Evolutionary conservation across 64 coral and sea anemone species (phyloP).

Genomic region (Acropora yongei): DNA sequence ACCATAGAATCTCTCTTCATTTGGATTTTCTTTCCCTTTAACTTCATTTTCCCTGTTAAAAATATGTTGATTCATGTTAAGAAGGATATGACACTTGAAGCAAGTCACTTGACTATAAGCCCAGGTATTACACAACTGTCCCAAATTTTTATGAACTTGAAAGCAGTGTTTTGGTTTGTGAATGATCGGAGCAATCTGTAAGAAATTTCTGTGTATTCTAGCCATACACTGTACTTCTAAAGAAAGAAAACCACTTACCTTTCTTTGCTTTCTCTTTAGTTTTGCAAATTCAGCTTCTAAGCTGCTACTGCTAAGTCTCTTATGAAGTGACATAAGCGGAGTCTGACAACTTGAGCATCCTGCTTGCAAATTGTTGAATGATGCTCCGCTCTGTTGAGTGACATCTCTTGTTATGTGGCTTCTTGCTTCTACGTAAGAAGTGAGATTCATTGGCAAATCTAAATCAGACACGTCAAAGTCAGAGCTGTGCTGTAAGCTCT

Average conservation of each 20-base stretch:
- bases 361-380: not conserved
- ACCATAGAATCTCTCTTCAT: conserved; percentile 40
- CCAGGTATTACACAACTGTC: not conserved
- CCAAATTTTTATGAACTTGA: conserved; percentile 8
- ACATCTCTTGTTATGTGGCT: conserved; percentile 24
- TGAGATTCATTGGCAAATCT: conserved; percentile 11
- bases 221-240: conserved; percentile 1
- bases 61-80: not conserved
- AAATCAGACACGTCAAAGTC: conserved; percentile 35
- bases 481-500: conserved; percentile 14
- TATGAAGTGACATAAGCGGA: conserved; percentile 29
- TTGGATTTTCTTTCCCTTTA: conserved; percentile 31
- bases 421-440: not conserved
- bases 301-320: conserved; percentile 11
- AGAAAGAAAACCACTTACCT: conserved; percentile 15
- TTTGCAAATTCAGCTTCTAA: conserved; percentile 31
- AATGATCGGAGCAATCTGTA: not conserved
- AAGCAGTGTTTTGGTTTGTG: not conserved
- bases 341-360: conserved; percentile 37
- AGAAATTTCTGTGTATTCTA: not conserved
- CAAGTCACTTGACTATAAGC: not conserved
- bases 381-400: conserved; percentile 6
- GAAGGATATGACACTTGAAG: conserved; percentile 1
- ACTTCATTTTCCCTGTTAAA: conserved; percentile 27
- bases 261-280: conserved; percentile 20